Evolutionary conservation across 1,140 invertebrate genomes (phyloP).

Genomic region (Nylanderia fulva): DNA sequence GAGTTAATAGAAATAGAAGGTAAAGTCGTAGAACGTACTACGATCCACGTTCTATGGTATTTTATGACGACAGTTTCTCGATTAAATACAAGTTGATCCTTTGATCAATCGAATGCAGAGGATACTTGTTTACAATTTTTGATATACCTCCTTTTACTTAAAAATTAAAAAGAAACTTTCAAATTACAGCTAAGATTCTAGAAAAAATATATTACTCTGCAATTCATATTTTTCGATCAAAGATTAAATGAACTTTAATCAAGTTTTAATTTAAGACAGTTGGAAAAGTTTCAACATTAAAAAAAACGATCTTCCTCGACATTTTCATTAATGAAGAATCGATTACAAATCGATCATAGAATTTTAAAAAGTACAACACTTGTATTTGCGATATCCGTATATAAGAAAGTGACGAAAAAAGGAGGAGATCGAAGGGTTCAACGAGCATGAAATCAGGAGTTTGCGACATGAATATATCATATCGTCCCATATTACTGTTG

Average conservation of each 20-base stretch:
- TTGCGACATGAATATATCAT: not conserved
- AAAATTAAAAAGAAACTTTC: not conserved
- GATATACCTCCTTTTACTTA: no score
- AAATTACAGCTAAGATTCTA: not conserved
- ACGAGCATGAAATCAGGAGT: constrained; percentile 23
- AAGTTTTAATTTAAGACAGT: not conserved
- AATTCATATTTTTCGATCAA: not conserved
- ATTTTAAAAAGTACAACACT: constrained; percentile 16
- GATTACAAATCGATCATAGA: not conserved
- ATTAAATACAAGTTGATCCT: not conserved
- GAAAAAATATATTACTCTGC: not conserved
- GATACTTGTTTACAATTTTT: not conserved
- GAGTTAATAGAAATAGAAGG: not conserved
- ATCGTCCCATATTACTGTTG: constrained; percentile 37
- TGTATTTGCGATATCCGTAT: not conserved
- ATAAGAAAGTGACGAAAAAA: constrained; percentile 20
- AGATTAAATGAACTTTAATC: not conserved
- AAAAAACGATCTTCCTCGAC: not conserved
- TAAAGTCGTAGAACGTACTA: not conserved
- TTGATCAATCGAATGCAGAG: not conserved
- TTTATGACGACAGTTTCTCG: not conserved
- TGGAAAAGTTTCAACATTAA: not conserved
- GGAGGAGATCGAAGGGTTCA: constrained; percentile 12
- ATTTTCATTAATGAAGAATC: not conserved
- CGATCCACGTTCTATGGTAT: constrained; percentile 7